Base-by-base conservation (phyloP, 2,113 vertebrate species). In the Gavia stellata region DNA sequence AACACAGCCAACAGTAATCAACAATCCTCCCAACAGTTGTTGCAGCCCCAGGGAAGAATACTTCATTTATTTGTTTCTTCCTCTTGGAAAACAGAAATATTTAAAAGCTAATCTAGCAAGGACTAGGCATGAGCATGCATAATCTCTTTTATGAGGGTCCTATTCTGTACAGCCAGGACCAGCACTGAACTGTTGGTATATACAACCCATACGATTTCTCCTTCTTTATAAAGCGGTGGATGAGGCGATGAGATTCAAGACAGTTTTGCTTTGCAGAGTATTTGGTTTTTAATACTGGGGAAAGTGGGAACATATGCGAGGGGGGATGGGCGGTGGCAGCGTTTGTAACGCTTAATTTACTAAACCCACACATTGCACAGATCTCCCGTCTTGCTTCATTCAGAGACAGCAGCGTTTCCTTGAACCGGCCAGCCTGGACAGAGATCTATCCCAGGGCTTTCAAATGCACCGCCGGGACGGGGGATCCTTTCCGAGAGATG, bases 301-400 rank as follows among this genome's bases (percentile, higher is more conserved):
- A 93, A 91, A 92, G 81, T 2, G 44, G 93, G 92, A 97, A 83
- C 94, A 97, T 85, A 93, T 94, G 67, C 3, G 12, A 88, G 58
- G 94, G 90, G 91, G 90, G 97, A 92, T 47, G 97, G 90, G 94
- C 38, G 82, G 81, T 10, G 42, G 86, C 85, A 86, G 93, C 62
- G 34, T 88, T 83, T 92, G 86, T 92, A 93, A 96, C 25, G 49
- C 73, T 74, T 94, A 82, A 96, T 97, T 97, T 97, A 91, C 98
- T 73, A 20, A 78, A 81, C 50, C 16, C 65, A 63, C 49, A 56
- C 86, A n/a, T 14, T 65, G 85, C 86, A 53, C 77, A 33, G 16
- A 88, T 91, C 63, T 92, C 86, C 92, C 55, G 25, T 68, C 88
- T 81, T 66, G 25, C 83, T 79, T 40, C 93, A 91, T 90, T 92